phyloP scores from a whole-genome alignment of 2,113 vertebrate species.

The Megaleporinus macrocephalus region DNA sequence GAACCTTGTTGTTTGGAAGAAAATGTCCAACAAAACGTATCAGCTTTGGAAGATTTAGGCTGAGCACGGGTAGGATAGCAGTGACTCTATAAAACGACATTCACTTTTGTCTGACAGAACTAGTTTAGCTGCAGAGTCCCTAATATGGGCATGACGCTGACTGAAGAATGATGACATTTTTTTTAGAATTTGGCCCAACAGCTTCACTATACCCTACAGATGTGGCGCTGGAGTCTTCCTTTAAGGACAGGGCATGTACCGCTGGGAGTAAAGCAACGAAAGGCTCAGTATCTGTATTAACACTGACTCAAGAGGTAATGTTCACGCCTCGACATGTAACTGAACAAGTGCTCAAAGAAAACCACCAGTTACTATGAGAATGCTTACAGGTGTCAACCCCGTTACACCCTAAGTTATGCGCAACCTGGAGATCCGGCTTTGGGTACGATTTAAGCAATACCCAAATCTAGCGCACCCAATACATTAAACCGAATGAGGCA shows the following conservation, averaged over 20 bases:
- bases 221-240: background rate
- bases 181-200: no score
- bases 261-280: background rate
- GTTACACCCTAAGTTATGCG: background rate
- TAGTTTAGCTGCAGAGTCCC: no score
- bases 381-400: background rate
- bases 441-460: background rate
- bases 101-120: no score
- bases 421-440: background rate
- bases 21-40: no score
- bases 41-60: no score
- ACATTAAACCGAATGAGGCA: background rate
- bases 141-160: no score
- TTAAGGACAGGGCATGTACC: background rate
- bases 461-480: background rate
- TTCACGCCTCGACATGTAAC: slow-evolving; percentile 29
- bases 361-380: slow-evolving; percentile 23
- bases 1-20: no score
- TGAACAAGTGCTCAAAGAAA: slow-evolving; percentile 39
- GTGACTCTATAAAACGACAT: no score
- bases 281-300: slow-evolving; percentile 29
- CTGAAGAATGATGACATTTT: no score
- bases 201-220: background rate
- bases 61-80: no score
- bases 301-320: slow-evolving; percentile 32